phyloP scores from a whole-genome alignment of 1,140 invertebrate species.

The Telenomus remus region DNA sequence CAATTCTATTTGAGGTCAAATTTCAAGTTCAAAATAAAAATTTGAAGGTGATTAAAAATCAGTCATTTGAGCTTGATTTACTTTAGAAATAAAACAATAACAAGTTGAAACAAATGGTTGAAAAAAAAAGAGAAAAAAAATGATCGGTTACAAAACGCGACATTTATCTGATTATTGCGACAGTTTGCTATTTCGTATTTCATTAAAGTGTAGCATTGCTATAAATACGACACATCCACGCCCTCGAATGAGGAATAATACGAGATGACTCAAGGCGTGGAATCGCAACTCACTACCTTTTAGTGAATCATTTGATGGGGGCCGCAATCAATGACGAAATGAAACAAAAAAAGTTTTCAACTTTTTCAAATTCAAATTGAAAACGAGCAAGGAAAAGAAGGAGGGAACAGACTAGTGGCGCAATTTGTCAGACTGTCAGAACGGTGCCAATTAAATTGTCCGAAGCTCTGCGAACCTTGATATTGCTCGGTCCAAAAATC shows the following conservation, averaged over 20 bases:
- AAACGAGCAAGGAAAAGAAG: too few relatives aligned
- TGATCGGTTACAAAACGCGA: background rate
- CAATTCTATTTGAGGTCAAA: too few relatives aligned
- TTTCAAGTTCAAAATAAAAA: too few relatives aligned
- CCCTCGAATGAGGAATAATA: constrained; percentile 11
- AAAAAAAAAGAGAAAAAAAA: constrained; percentile 1
- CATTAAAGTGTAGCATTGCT: constrained; percentile 1
- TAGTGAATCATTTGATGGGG: constrained; percentile 23
- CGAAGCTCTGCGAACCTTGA: constrained; percentile 14
- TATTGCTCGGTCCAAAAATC: constrained; percentile 7
- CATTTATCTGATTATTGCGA: background rate
- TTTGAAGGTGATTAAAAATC: too few relatives aligned
- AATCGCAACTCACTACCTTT: constrained; percentile 12
- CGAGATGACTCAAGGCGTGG: constrained; percentile 15
- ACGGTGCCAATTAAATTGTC: constrained; percentile 18
- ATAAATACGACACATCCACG: constrained; percentile 9
- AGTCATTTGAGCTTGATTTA: too few relatives aligned
- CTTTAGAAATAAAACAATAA: constrained; percentile 14
- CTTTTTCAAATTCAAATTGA: too few relatives aligned
- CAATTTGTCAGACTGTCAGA: background rate
- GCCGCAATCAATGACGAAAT: background rate
- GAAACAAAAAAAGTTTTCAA: too few relatives aligned
- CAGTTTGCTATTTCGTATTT: constrained; percentile 1
- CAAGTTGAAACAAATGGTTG: constrained; percentile 14
- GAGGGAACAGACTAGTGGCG: too few relatives aligned